A percentile compares a stretch with the other conserved stretches of the same genome.
Conservation (phyloP, 2,797 vertebrate genomes). For the Rhodeus uyekii region DNA sequence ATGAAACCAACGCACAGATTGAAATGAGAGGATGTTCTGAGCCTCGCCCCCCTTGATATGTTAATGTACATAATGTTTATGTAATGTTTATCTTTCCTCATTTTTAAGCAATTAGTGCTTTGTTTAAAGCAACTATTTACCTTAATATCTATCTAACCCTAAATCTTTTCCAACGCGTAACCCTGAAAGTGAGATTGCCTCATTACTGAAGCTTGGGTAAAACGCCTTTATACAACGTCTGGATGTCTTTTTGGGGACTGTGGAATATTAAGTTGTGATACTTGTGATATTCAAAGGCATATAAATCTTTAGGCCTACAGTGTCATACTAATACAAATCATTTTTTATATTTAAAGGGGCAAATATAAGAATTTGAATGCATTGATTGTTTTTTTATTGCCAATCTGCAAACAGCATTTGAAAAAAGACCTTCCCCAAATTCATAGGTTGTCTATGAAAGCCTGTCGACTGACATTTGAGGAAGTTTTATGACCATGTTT, state of each 20-base stretch:
- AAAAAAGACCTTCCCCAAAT: no score
- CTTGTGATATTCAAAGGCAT: no score
- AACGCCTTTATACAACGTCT: slow-evolving; percentile 1
- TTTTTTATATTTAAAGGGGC: no score
- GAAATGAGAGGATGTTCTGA: background rate
- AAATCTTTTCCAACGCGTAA: background rate
- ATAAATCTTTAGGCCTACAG: no score
- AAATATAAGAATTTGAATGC: no score
- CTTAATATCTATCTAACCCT: background rate
- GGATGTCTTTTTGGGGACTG: background rate
- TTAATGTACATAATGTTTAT: slow-evolving; percentile 43
- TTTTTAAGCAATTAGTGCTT: slow-evolving; percentile 52
- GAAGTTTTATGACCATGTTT: no score
- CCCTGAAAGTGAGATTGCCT: slow-evolving; percentile 2
- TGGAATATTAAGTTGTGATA: no score
- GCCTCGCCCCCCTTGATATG: background rate
- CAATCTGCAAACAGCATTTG: no score
- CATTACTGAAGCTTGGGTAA: background rate
- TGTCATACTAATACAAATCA: no score
- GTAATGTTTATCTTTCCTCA: slow-evolving; percentile 22
- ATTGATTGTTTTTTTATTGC: no score
- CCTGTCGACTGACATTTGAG: no score
- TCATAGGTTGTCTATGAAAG: no score
- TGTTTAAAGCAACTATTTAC: slow-evolving; percentile 60
- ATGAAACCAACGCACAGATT: background rate